phyloP scores from a whole-genome alignment of 2,888 invertebrate genomes.

The Megamerina dolium region DNA sequence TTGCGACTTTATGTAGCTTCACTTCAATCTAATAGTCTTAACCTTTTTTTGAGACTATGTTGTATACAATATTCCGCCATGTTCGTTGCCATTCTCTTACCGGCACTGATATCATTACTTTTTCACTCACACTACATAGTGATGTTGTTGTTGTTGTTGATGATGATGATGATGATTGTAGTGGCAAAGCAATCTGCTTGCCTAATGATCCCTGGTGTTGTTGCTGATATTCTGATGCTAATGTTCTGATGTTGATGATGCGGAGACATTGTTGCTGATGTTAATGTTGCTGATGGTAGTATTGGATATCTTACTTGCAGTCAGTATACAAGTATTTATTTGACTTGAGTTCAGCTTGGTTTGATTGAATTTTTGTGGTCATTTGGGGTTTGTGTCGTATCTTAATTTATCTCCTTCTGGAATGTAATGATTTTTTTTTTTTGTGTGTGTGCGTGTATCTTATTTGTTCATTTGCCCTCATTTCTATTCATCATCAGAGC shows the following conservation, averaged over 20 bases:
- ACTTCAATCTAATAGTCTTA: too few relatives aligned
- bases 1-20: too few relatives aligned
- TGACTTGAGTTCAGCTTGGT: conserved; percentile 19
- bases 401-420: conserved; percentile 11
- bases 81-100: not conserved
- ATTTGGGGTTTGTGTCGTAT: conserved; percentile 12
- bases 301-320: too few relatives aligned
- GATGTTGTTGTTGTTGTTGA: conserved; percentile 4
- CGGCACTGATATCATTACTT: not conserved
- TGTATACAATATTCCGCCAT: not conserved
- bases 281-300: conserved; percentile 2
- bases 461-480: too few relatives aligned
- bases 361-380: conserved; percentile 31
- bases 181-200: conserved; percentile 14
- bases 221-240: too few relatives aligned
- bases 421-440: not conserved
- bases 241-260: too few relatives aligned
- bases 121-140: not conserved
- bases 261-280: not conserved
- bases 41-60: too few relatives aligned
- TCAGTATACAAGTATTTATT: conserved; percentile 6
- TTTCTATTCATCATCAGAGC: too few relatives aligned
- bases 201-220: conserved; percentile 35
- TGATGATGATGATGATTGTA: too few relatives aligned
- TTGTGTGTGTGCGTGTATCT: not conserved